Percentiles rank a stretch among this genome's conserved stretches.
These are phyloP conservation scores for Glandiceps talaboti DNA, from an alignment of 53 echinoderm and acorn worm species.

Conservation along the genomic window DNA sequence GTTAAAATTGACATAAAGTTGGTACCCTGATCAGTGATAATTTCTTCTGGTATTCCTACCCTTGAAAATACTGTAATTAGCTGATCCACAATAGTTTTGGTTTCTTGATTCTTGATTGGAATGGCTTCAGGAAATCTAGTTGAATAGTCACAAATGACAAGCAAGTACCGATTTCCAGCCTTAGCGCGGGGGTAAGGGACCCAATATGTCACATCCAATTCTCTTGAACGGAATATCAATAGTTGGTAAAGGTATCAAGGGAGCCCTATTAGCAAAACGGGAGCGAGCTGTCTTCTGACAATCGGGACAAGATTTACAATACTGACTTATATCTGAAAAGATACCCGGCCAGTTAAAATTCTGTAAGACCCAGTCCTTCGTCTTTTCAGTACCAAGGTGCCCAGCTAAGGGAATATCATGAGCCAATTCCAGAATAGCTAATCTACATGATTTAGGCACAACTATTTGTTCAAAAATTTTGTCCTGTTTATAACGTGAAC, in stretches of 20 bases:
- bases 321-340: too few species aligned
- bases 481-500: too few species aligned
- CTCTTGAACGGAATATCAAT: conserved; percentile 25
- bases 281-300: conserved; percentile 12
- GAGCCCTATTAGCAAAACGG: conserved; percentile 1
- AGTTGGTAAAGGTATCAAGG: conserved; percentile 13
- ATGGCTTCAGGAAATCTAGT: conserved; percentile 38
- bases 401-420: too few species aligned
- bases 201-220: too few species aligned
- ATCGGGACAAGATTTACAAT: too few species aligned
- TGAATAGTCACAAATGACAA: conserved; percentile 27
- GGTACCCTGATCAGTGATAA: conserved; percentile 31
- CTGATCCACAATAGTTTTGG: conserved; percentile 16
- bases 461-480: too few species aligned
- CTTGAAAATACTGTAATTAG: conserved; percentile 13
- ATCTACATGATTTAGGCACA: too few species aligned
- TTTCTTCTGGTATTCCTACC: conserved; percentile 30
- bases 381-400: too few species aligned
- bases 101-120: conserved; percentile 20
- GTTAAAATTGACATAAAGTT: conserved; percentile 26
- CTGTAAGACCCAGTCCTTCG: conserved; percentile 6
- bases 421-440: too few species aligned
- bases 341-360: conserved; percentile 16
- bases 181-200: too few species aligned
- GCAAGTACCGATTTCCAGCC: conserved; percentile 16